These are phyloP conservation scores for Gryllus longicercus DNA, from an alignment of 2,888 invertebrate genomes.

Conservation along the genomic window DNA sequence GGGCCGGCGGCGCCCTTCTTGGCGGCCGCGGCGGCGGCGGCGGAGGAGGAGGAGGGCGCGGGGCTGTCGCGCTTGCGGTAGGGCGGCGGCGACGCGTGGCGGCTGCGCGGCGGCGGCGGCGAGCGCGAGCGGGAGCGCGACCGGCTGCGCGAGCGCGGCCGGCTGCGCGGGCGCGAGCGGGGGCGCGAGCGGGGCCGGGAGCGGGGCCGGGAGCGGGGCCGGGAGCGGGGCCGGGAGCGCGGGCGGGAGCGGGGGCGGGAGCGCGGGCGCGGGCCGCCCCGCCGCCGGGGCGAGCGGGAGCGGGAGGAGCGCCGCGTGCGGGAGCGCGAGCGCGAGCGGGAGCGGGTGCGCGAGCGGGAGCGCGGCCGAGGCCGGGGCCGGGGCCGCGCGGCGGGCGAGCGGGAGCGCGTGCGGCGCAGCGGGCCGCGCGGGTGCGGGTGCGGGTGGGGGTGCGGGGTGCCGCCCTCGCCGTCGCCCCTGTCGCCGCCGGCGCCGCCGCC, in stretches of 20 bases:
- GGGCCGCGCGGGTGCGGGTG: background rate
- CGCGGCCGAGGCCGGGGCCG: slow-evolving; percentile 34
- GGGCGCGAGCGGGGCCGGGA: slow-evolving; percentile 26
- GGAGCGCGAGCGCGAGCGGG: background rate
- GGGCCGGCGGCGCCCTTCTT: background rate
- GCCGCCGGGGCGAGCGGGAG: background rate
- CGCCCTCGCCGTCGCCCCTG: background rate
- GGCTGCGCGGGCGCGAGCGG: slow-evolving; percentile 42
- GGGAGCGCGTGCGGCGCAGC: slow-evolving; percentile 50
- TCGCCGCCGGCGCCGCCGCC: background rate
- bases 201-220: background rate
- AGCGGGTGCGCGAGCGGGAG: background rate
- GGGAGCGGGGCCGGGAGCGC: background rate
- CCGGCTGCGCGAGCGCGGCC: slow-evolving; percentile 40
- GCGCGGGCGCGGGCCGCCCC: background rate
- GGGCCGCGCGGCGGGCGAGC: slow-evolving; percentile 45
- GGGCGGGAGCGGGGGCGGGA: background rate
- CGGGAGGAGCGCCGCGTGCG: background rate
- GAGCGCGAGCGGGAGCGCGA: background rate
- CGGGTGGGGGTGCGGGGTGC: no score
- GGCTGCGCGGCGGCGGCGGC: background rate
- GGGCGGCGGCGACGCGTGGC: background rate
- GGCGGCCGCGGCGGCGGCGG: background rate
- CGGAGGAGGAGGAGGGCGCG: background rate
- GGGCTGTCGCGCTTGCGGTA: background rate